Evolutionary conservation across 2,888 invertebrate species (phyloP).

Genomic region (Diloba caeruleocephala): DNA sequence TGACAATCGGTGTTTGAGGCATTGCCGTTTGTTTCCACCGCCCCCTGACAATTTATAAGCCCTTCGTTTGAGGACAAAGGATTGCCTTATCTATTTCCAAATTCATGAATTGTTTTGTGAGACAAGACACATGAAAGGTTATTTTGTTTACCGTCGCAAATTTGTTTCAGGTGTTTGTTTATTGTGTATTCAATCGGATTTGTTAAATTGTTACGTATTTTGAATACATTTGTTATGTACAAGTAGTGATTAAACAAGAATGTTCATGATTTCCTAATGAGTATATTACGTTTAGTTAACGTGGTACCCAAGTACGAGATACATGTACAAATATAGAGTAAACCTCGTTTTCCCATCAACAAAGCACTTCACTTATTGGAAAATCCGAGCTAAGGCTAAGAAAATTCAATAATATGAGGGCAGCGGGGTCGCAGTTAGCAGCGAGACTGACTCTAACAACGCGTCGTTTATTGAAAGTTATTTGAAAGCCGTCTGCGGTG

Average conservation of each 20-base stretch:
- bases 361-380: conserved; percentile 71
- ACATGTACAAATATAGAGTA: conserved; percentile 19
- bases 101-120: conserved; percentile 60
- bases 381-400: conserved; percentile 66
- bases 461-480: conserved; percentile 71
- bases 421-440: conserved; percentile 53
- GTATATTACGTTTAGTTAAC: conserved; percentile 41
- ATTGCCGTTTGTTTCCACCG: conserved; percentile 52
- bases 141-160: conserved; percentile 45
- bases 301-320: conserved; percentile 28
- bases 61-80: conserved; percentile 59
- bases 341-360: conserved; percentile 50
- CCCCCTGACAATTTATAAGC: conserved; percentile 63
- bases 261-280: conserved; percentile 22
- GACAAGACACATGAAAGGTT: conserved; percentile 52
- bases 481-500: conserved; percentile 70
- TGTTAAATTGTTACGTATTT: conserved; percentile 15
- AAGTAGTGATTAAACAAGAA: conserved; percentile 9
- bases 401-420: conserved; percentile 72
- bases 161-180: conserved; percentile 37
- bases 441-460: conserved; percentile 55
- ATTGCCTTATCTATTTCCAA: conserved; percentile 56
- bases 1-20: conserved; percentile 60
- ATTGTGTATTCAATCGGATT: conserved; percentile 34
- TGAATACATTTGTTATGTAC: conserved; percentile 3